Conservation (phyloP, 2,113 vertebrate genomes). For the Callipepla californica region DNA sequence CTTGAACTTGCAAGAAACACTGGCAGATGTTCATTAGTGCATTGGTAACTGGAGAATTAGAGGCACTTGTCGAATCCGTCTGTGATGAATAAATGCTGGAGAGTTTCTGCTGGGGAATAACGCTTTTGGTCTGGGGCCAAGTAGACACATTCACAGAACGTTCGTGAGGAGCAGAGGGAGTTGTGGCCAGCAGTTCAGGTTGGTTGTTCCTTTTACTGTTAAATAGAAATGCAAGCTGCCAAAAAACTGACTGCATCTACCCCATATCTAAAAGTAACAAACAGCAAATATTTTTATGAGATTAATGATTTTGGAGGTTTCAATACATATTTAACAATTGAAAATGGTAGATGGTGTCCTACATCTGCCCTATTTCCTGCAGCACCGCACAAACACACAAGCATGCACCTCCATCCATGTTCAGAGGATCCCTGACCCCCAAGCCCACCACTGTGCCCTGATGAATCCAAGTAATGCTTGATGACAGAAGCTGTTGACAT, state of each 20-base stretch:
- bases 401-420: too few relatives aligned
- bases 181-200: constrained; percentile 21
- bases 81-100: constrained; percentile 66
- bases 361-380: neutral
- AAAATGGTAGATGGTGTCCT: neutral
- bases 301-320: constrained; percentile 19
- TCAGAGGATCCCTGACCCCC: neutral
- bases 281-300: constrained; percentile 5
- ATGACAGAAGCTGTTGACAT: neutral
- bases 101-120: constrained; percentile 31
- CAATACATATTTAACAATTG: neutral
- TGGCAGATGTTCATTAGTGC: constrained; percentile 79
- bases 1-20: constrained; percentile 74
- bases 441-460: neutral
- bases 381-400: too few relatives aligned
- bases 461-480: neutral
- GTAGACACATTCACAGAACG: constrained; percentile 10
- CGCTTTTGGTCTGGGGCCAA: constrained; percentile 72
- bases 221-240: constrained; percentile 58
- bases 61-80: constrained; percentile 56
- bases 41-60: constrained; percentile 49
- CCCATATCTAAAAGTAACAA: neutral
- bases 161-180: neutral
- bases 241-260: constrained; percentile 61
- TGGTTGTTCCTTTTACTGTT: constrained; percentile 55